phyloP scores from a whole-genome alignment of 2,113 vertebrate species.

The Gallinago paraguaiae region DNA sequence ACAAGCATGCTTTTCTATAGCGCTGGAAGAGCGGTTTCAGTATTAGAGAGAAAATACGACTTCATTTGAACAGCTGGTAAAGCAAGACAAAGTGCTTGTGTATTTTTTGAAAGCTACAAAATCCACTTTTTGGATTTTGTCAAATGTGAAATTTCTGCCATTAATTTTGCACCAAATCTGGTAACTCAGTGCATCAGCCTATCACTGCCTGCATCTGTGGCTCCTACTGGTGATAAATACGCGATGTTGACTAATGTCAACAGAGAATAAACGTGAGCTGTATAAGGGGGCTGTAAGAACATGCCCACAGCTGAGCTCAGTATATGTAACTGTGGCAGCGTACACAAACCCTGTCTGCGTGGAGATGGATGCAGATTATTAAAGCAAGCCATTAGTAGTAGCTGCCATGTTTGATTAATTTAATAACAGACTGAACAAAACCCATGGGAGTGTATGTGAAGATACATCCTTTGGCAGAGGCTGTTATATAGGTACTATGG shows the following conservation, averaged over 20 bases:
- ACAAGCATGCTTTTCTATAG: neutral
- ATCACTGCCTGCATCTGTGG: neutral
- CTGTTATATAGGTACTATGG: neutral
- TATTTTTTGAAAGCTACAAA: neutral
- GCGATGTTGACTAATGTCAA: neutral
- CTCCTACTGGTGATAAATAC: fast-evolving
- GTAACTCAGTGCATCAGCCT: neutral
- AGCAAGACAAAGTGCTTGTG: neutral
- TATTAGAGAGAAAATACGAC: neutral
- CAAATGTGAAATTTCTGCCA: neutral
- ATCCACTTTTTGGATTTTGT: neutral
- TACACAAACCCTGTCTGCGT: neutral
- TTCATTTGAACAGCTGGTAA: neutral
- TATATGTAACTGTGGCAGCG: neutral
- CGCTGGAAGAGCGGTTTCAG: neutral
- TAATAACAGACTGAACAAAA: neutral
- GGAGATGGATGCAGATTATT: neutral
- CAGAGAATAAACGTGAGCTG: neutral
- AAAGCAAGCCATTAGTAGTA: neutral
- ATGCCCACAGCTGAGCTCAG: neutral
- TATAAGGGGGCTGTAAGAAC: neutral
- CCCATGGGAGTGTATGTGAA: neutral
- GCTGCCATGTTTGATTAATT: neutral
- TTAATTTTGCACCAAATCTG: neutral
- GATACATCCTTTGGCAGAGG: neutral